Evolutionary conservation across 2,113 vertebrate genomes (phyloP).

Genomic region (Chiloscyllium plagiosum): DNA sequence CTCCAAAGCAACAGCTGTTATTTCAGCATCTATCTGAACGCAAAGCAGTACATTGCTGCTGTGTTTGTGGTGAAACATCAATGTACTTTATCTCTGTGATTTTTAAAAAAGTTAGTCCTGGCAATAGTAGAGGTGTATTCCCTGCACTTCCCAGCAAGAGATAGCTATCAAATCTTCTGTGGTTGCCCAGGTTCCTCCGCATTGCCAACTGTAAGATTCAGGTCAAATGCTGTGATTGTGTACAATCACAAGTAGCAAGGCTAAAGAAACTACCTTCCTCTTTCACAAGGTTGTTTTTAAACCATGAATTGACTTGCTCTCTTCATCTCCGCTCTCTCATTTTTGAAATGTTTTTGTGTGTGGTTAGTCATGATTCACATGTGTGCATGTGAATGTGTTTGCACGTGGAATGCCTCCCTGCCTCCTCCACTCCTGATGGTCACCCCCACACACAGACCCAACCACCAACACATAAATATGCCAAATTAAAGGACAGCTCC

Average conservation of each 20-base stretch:
- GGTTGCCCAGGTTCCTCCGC: neutral
- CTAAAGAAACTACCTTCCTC: neutral
- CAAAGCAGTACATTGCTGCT: neutral
- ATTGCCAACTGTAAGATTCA: neutral
- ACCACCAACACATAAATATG: neutral
- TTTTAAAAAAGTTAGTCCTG: neutral
- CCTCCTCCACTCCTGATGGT: neutral
- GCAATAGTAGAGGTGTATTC: neutral
- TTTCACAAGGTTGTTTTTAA: neutral
- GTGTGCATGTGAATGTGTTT: neutral
- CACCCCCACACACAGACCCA: neutral
- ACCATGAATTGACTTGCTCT: neutral
- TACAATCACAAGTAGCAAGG: neutral
- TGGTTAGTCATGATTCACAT: neutral
- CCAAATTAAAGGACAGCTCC: slow-evolving; percentile 14
- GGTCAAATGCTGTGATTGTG: neutral
- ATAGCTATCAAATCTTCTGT: neutral
- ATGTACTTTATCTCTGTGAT: neutral
- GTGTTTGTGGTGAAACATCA: neutral
- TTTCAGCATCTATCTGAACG: neutral
- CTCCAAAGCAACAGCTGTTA: neutral
- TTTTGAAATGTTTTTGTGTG: neutral
- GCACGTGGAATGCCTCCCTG: neutral
- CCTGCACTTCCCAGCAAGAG: neutral
- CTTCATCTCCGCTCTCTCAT: neutral